These are phyloP conservation scores for Armadillidium nasatum DNA, from an alignment of 1,140 invertebrate genomes.

Conservation along the genomic window DNA sequence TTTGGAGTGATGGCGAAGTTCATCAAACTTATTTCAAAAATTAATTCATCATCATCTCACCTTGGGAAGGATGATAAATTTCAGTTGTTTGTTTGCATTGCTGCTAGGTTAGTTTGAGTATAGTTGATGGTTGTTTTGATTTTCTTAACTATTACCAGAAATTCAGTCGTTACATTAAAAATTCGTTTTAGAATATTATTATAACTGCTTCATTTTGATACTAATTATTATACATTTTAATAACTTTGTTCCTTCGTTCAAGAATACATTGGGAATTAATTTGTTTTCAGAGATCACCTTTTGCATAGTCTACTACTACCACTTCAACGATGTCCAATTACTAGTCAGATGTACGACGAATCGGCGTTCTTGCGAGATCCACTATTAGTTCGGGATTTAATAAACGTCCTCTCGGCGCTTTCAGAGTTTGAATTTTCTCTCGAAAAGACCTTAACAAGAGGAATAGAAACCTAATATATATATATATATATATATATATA, in stretches of 20 bases:
- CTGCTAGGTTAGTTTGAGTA: conserved; percentile 62
- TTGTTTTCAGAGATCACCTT: conserved; percentile 75
- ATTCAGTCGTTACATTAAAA: background rate
- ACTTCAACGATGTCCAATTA: conserved; percentile 77
- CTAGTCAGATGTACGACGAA: conserved; percentile 91
- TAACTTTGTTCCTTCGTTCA: too few species aligned
- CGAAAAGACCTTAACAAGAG: conserved; percentile 90
- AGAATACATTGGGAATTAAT: conserved; percentile 20
- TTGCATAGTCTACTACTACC: conserved; percentile 81
- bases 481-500: background rate
- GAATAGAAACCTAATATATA: conserved; percentile 56
- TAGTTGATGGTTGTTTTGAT: conserved; percentile 71
- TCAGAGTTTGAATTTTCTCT: conserved; percentile 88
- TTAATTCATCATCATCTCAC: conserved; percentile 73
- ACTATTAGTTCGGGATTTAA: conserved; percentile 76
- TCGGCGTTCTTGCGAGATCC: conserved; percentile 84
- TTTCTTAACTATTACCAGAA: conserved; percentile 72
- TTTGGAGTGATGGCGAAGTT: conserved; percentile 50
- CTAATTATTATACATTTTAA: background rate
- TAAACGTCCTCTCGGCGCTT: conserved; percentile 85
- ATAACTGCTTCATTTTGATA: background rate
- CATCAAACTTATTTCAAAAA: conserved; percentile 58
- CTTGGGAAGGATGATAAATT: conserved; percentile 98
- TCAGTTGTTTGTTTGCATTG: conserved; percentile 90
- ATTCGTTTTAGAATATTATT: conserved; percentile 1